Conservation (phyloP, 2,888 invertebrate genomes). For the Myopa tessellatipennis region DNA sequence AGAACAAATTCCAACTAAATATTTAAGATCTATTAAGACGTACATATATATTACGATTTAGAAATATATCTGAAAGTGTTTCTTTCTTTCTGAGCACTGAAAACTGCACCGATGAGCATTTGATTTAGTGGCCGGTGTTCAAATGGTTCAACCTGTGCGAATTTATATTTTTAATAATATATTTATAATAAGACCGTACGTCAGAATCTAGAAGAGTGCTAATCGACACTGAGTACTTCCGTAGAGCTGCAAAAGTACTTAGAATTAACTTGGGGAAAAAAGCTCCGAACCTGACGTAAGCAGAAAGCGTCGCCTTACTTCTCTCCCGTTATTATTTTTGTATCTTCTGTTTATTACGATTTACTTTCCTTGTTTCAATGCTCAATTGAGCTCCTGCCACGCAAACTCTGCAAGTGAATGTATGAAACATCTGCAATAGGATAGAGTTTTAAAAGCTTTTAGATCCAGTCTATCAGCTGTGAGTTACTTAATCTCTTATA, state of each 20-base stretch:
- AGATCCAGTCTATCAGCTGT: no score
- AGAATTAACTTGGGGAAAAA: neutral
- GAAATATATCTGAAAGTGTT: neutral
- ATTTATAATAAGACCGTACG: constrained; percentile 8
- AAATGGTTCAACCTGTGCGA: neutral
- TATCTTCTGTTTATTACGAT: no score
- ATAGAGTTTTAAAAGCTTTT: no score
- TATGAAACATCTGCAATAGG: no score
- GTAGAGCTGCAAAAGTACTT: neutral
- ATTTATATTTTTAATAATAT: no score
- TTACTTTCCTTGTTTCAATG: no score
- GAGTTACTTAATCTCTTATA: no score
- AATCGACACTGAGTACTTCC: constrained; percentile 20
- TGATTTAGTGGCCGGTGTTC: constrained; percentile 20
- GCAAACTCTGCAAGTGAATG: no score
- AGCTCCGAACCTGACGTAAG: neutral
- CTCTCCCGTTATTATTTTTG: no score
- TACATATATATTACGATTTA: neutral
- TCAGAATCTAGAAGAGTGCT: neutral
- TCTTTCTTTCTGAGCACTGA: neutral
- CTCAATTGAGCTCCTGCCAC: no score
- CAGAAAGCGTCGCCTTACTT: no score
- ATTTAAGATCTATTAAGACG: neutral
- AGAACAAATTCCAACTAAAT: neutral
- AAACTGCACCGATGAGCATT: constrained; percentile 6